Conservation (phyloP, 2,888 invertebrate species). For the Dusona sp. region DNA sequence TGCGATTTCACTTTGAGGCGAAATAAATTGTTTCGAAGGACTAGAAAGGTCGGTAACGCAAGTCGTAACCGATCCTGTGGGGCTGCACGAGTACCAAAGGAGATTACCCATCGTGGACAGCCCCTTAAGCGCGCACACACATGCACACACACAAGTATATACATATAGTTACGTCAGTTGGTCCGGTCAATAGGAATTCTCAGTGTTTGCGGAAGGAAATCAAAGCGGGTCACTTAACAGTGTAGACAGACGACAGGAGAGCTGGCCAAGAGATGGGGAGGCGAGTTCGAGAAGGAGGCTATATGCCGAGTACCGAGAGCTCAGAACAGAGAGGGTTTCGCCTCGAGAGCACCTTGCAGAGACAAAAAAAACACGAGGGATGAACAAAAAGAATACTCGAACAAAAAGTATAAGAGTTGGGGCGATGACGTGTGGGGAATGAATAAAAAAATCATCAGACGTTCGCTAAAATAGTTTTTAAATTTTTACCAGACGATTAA, state of each 20-base stretch:
- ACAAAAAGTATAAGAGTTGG: background rate
- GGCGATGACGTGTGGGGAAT: background rate
- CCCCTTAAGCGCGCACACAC: background rate
- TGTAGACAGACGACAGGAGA: slow-evolving; percentile 77
- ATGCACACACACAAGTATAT: background rate
- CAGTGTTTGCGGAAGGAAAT: slow-evolving; percentile 81
- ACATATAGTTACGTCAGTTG: background rate
- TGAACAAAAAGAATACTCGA: background rate
- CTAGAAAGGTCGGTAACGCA: slow-evolving; percentile 12
- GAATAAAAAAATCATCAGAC: background rate
- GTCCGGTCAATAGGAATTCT: slow-evolving; percentile 78
- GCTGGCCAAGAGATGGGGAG: slow-evolving; percentile 60
- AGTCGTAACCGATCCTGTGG: slow-evolving; percentile 37
- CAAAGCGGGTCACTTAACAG: slow-evolving; percentile 81
- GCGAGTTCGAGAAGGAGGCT: slow-evolving; percentile 61
- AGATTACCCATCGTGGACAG: slow-evolving; percentile 13
- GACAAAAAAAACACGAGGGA: slow-evolving; percentile 19
- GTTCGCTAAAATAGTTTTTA: background rate
- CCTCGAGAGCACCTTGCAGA: background rate
- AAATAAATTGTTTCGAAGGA: slow-evolving; percentile 53
- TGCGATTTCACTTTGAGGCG: slow-evolving; percentile 30
- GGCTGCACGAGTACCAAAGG: slow-evolving; percentile 16
- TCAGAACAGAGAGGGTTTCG: background rate
- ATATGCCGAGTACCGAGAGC: background rate
- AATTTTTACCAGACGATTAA: background rate